Conservation (phyloP, 2,113 vertebrate species). For the Galbula dea region DNA sequence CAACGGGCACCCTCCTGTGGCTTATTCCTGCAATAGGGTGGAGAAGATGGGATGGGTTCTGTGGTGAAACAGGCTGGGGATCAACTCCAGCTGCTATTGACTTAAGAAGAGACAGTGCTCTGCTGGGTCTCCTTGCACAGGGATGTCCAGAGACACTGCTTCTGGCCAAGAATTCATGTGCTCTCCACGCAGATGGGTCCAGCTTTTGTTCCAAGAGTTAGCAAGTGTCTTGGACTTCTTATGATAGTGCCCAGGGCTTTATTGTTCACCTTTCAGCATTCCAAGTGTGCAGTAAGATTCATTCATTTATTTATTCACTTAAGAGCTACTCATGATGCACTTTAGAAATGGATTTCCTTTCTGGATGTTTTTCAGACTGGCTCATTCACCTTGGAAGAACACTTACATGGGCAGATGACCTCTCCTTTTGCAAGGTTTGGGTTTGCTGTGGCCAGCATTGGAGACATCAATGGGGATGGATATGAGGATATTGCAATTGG, state of each 20-base stretch:
- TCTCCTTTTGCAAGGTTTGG: constrained; percentile 74
- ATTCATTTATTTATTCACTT: not conserved
- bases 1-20: not conserved
- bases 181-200: not conserved
- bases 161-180: not conserved
- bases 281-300: too few relatives aligned
- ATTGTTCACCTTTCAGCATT: not conserved
- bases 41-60: not conserved
- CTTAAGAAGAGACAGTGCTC: not conserved
- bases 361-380: constrained; percentile 21
- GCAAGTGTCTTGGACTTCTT: not conserved
- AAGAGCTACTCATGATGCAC: not conserved
- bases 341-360: not conserved
- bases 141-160: not conserved
- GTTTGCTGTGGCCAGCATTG: constrained; percentile 68
- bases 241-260: not conserved
- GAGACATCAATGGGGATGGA: constrained; percentile 71
- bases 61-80: not conserved
- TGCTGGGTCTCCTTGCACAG: not conserved
- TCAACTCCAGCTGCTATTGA: not conserved
- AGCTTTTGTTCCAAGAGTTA: not conserved
- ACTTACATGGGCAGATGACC: not conserved
- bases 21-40: not conserved
- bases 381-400: not conserved
- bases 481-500: constrained; percentile 74